Evolutionary conservation across 2,888 invertebrate species (phyloP).

Genomic region (Agriopis aurantiaria): DNA sequence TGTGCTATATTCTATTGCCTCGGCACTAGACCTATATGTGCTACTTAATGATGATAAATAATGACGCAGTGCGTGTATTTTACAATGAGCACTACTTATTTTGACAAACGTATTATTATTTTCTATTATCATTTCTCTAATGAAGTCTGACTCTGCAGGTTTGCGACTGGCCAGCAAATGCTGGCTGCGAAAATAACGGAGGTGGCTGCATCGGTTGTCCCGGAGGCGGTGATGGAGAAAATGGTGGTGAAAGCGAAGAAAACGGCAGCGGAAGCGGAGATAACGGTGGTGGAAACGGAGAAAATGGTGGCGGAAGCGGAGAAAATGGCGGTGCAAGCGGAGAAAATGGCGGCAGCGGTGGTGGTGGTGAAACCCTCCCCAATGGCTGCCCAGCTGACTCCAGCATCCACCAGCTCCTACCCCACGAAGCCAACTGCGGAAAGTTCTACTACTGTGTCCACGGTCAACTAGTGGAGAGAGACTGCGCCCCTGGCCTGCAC

Average conservation of each 20-base stretch:
- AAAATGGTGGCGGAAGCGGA: slow-evolving; percentile 13
- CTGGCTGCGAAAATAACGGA: slow-evolving; percentile 2
- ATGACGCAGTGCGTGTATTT: too few species aligned
- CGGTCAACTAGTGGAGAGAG: slow-evolving; percentile 53
- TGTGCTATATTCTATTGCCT: too few species aligned
- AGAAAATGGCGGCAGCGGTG: background rate
- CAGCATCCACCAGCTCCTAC: slow-evolving; percentile 54
- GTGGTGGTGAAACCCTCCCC: background rate
- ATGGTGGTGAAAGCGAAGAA: slow-evolving; percentile 20
- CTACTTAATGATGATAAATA: too few species aligned
- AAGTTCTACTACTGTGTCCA: slow-evolving; percentile 53
- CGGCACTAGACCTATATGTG: too few species aligned
- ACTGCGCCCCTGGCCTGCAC: slow-evolving; percentile 54
- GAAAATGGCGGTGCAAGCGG: background rate
- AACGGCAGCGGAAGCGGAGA: slow-evolving; percentile 11
- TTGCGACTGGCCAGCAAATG: slow-evolving; percentile 14
- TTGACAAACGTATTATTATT: too few species aligned
- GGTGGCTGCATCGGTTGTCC: slow-evolving; percentile 10
- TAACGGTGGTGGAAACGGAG: background rate
- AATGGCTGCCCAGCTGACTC: slow-evolving; percentile 62
- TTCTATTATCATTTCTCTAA: too few species aligned
- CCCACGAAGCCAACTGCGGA: slow-evolving; percentile 60
- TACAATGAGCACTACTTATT: too few species aligned
- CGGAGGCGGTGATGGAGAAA: slow-evolving; percentile 14
- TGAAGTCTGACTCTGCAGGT: background rate